phyloP scores from a whole-genome alignment of 1,140 invertebrate genomes.

The Zaprionus ornatus region DNA sequence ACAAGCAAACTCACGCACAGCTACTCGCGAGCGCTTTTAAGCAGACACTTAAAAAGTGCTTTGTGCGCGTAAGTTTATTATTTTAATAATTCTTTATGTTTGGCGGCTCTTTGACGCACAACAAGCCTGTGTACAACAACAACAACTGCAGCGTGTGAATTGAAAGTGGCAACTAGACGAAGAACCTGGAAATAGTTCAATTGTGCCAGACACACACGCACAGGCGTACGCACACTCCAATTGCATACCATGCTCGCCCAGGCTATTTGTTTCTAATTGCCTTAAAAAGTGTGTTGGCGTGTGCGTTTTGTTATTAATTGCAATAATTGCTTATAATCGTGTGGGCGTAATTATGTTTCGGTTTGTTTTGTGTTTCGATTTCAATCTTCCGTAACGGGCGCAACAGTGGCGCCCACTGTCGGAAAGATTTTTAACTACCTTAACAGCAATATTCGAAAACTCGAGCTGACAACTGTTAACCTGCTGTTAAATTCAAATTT shows the following conservation, averaged over 20 bases:
- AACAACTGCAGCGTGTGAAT: constrained; percentile 59
- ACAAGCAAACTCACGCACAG: constrained; percentile 5
- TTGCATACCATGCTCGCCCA: constrained; percentile 45
- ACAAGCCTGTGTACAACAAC: constrained; percentile 11
- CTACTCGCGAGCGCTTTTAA: constrained; percentile 22
- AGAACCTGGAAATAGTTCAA: constrained; percentile 15
- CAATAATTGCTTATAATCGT: constrained; percentile 51
- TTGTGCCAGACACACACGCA: constrained; percentile 1
- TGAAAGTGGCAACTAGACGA: constrained; percentile 49
- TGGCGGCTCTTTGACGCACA: constrained; percentile 68
- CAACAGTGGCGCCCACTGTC: not conserved
- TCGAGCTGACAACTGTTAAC: not conserved
- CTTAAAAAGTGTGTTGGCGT: constrained; percentile 29
- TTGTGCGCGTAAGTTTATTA: constrained; percentile 63
- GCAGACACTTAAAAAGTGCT: constrained; percentile 74
- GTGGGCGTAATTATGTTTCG: constrained; percentile 44
- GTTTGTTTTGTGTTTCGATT: constrained; percentile 11
- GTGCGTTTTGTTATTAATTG: constrained; percentile 62
- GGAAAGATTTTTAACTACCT: not conserved
- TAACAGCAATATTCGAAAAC: not conserved
- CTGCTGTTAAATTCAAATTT: constrained; percentile 7
- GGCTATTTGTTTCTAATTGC: constrained; percentile 63
- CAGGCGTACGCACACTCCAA: not conserved
- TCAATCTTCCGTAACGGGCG: not conserved
- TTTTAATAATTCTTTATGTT: constrained; percentile 70